Percentiles rank a stretch among this genome's conserved stretches.
These are phyloP conservation scores for Hirtodrosophila trivittata DNA, from an alignment of 2,888 invertebrate genomes.

Conservation along the genomic window DNA sequence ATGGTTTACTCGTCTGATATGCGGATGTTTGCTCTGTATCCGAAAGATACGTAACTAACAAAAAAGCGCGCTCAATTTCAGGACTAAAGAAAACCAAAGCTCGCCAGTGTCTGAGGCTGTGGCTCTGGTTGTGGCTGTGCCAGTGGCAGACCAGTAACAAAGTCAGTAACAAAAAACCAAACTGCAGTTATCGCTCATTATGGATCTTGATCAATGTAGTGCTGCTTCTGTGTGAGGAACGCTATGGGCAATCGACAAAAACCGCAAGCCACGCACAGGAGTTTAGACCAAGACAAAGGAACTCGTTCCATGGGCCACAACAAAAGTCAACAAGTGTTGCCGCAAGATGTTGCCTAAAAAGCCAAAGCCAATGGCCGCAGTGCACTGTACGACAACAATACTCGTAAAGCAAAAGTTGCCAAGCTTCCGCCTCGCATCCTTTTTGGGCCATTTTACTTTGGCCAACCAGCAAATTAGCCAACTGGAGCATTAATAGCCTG, in stretches of 20 bases:
- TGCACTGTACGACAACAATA: slow-evolving; percentile 37
- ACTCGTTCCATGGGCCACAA: slow-evolving; percentile 13
- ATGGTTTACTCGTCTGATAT: slow-evolving; percentile 19
- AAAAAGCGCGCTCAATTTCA: slow-evolving; percentile 68
- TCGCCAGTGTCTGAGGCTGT: no score
- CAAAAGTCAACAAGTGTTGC: slow-evolving; percentile 65
- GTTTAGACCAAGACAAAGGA: slow-evolving; percentile 52
- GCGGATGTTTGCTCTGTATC: slow-evolving; percentile 67
- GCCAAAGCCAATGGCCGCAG: slow-evolving; percentile 41
- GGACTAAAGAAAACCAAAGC: slow-evolving; percentile 72
- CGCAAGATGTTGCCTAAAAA: slow-evolving; percentile 53
- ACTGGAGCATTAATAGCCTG: slow-evolving; percentile 26
- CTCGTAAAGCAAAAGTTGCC: slow-evolving; percentile 14
- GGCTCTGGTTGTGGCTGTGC: no score
- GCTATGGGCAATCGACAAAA: slow-evolving; percentile 21
- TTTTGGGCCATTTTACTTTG: slow-evolving; percentile 56
- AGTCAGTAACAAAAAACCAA: slow-evolving; percentile 23
- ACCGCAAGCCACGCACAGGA: slow-evolving; percentile 42
- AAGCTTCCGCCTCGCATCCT: slow-evolving; percentile 74
- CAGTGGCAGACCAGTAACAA: slow-evolving; percentile 1
- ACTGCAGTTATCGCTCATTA: slow-evolving; percentile 78
- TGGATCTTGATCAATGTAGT: slow-evolving; percentile 74
- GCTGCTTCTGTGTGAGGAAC: slow-evolving; percentile 34
- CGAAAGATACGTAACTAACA: slow-evolving; percentile 64
- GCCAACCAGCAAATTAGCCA: slow-evolving; percentile 49